These are phyloP conservation scores for Procavia capensis DNA, from an alignment of 2,113 vertebrate genomes.

Conservation along the genomic window DNA sequence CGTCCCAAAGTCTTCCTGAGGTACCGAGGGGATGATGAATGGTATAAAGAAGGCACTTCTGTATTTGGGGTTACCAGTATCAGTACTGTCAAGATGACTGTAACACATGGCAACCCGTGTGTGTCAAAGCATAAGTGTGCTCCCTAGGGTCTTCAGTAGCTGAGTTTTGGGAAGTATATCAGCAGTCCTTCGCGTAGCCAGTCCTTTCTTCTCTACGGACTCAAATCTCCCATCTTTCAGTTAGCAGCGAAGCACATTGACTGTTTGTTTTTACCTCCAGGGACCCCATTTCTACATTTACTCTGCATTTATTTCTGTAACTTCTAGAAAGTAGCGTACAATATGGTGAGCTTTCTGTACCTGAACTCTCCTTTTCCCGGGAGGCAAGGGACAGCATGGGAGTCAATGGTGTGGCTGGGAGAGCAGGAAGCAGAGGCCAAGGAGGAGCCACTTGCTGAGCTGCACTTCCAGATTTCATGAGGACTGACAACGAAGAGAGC, in stretches of 20 bases:
- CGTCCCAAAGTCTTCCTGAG: neutral
- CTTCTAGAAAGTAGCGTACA: neutral
- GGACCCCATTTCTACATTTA: neutral
- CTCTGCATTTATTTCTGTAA: neutral
- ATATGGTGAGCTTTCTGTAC: neutral
- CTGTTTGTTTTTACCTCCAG: neutral
- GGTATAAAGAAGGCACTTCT: neutral
- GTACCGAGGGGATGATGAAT: accelerated
- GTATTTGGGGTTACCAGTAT: neutral
- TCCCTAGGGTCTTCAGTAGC: neutral
- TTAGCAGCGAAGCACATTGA: neutral
- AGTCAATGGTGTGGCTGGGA: accelerated
- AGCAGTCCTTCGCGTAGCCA: too few relatives aligned
- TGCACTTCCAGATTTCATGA: neutral
- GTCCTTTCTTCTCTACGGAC: neutral
- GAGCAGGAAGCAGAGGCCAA: neutral
- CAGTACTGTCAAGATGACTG: neutral
- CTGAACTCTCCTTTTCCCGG: neutral
- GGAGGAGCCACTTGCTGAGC: accelerated
- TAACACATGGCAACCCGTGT: neutral
- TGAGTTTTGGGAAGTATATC: neutral
- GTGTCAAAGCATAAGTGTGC: neutral
- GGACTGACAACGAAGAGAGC: neutral
- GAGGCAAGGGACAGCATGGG: accelerated
- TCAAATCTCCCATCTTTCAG: neutral